Evolutionary conservation across 23 tunicate genomes (phyloP), one percentile per base, ranked within the genome.

Genomic region (Ciona savignyi): DNA sequence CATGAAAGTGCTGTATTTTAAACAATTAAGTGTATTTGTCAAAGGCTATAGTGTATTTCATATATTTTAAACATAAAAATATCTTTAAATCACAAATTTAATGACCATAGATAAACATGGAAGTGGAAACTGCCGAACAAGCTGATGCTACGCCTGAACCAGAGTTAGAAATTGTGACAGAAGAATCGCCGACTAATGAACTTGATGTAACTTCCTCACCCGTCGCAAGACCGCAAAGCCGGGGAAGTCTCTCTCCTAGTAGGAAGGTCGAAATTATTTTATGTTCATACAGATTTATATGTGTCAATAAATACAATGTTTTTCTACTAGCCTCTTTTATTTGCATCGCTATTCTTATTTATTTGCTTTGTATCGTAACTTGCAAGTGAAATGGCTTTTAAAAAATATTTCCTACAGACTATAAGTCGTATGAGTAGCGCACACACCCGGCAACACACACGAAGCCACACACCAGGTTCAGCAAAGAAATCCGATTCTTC

Each of bases 181-280:
- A 23, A 15, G 35, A 68, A 20, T 22, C 23, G 48, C 34, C 4
- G 9, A 68, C 6, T 9, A 23, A 77, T 77, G 29, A 27, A 32
- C 63, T 74, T 25, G 81, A 78, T 21, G 27, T 30, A 15, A 56
- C 60, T 33, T 80, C 91, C 0, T 75, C 97, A 65, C 97, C 97
- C 11, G 71, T 73, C 15, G 86, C 97, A 15, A 65, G 97, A 25
- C 97, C 97, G 24, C 97, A 81, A 20, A 91, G 97, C 63, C 66
- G 97, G 32, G 97, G 97, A 30, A 91, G 97, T 49, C 61, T 91
- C 9, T 84, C 97, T 21, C 84, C 97, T 30, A 75, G 76, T 35
- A 76, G 85, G 56, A 84, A 91, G 79, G 97, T 90, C 6, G 29
- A 72, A 35, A 11, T 29, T n/a, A n/a, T 65, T 65, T 19, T 51